A percentile compares a stretch with the other conserved stretches of the same genome.
Evolutionary conservation across 1,140 invertebrate species (phyloP).

Genomic region (Macrosteles quadrilineatus): DNA sequence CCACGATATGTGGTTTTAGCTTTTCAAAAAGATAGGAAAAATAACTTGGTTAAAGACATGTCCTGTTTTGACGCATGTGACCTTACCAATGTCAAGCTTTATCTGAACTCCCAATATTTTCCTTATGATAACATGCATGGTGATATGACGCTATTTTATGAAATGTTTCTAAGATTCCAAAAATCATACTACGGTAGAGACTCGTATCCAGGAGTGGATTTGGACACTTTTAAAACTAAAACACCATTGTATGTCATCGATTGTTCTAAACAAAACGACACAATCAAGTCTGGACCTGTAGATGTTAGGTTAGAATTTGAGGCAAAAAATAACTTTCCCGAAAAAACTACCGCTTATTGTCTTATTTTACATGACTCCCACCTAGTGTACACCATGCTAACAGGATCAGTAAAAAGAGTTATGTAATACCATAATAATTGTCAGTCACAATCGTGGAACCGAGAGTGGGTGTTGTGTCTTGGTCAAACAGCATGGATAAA

Average conservation of each 20-base stretch:
- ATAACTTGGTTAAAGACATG: constrained; percentile 26
- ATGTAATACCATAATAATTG: constrained; percentile 3
- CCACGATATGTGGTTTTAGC: constrained; percentile 42
- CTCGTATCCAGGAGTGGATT: constrained; percentile 28
- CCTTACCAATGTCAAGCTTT: constrained; percentile 43
- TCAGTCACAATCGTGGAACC: no score
- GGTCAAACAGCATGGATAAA: not conserved
- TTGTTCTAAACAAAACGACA: constrained; percentile 45
- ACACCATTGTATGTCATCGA: constrained; percentile 44
- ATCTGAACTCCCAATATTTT: constrained; percentile 46
- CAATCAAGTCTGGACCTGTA: constrained; percentile 43
- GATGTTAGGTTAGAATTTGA: constrained; percentile 46
- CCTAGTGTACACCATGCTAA: constrained; percentile 43
- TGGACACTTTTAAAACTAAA: constrained; percentile 35
- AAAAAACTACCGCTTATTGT: constrained; percentile 45
- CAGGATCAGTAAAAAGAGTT: constrained; percentile 35
- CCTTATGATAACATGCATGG: constrained; percentile 45
- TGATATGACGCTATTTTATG: constrained; percentile 43
- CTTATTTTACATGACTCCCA: constrained; percentile 46
- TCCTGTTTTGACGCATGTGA: constrained; percentile 42
- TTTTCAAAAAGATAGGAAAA: constrained; percentile 41
- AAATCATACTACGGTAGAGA: constrained; percentile 41
- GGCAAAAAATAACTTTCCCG: constrained; percentile 36
- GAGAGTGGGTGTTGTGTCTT: not conserved
- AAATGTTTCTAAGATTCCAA: constrained; percentile 45